A percentile compares a stretch with the other conserved stretches of the same genome.
Evolutionary conservation across 2,113 vertebrate genomes (phyloP).

Genomic region (Lipotes vexillifer): DNA sequence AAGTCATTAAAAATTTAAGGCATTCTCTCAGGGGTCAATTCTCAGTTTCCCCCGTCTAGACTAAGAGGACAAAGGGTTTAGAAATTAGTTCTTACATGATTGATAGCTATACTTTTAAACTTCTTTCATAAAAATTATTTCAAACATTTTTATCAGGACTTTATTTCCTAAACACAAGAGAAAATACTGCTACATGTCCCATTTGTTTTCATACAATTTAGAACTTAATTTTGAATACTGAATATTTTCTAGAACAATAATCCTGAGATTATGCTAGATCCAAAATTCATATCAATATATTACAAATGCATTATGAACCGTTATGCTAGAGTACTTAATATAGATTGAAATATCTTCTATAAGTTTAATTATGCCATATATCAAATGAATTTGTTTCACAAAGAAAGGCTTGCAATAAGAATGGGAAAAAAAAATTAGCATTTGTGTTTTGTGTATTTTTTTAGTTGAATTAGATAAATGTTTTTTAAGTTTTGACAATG

Average conservation of each 20-base stretch:
- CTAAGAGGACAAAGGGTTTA: neutral
- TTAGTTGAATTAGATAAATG: neutral
- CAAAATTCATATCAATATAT: neutral
- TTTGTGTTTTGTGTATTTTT: neutral
- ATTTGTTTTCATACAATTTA: neutral
- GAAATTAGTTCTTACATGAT: neutral
- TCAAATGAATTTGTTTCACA: neutral
- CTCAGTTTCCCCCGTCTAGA: neutral
- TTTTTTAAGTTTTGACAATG: neutral
- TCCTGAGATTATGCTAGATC: neutral
- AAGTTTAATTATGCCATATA: neutral
- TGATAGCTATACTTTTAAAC: neutral
- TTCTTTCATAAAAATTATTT: neutral
- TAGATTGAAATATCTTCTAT: neutral
- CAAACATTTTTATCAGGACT: neutral
- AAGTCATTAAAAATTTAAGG: constrained; percentile 17
- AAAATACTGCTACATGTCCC: neutral
- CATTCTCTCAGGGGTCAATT: constrained; percentile 12
- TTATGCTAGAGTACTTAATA: neutral
- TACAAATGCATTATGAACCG: neutral
- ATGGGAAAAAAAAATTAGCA: neutral
- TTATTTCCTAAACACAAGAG: constrained; percentile 15
- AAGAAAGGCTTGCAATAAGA: neutral
- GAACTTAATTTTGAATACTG: neutral
- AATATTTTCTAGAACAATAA: neutral